Evolutionary conservation across 2,113 vertebrate genomes (phyloP).

Genomic region (Aegotheles bennettii): DNA sequence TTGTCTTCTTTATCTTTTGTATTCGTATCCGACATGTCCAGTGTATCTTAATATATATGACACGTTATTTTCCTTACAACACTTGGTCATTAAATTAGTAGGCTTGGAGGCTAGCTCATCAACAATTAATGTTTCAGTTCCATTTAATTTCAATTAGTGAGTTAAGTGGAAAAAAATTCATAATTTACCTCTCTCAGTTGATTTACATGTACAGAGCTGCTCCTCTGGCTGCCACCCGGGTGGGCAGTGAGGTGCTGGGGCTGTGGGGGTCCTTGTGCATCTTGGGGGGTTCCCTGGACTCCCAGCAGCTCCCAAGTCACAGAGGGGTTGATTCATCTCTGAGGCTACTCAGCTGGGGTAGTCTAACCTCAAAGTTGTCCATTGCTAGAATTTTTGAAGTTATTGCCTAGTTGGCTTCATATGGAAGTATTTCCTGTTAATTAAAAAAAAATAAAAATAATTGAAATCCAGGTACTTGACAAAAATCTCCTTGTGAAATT

Average conservation of each 20-base stretch:
- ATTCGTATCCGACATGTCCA: background rate
- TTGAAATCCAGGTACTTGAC: background rate
- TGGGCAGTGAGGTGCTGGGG: rapidly evolving
- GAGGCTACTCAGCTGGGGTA: background rate
- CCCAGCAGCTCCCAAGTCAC: rapidly evolving
- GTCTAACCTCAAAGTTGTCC: no score
- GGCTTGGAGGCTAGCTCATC: slow-evolving; percentile 5
- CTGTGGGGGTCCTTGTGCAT: no score
- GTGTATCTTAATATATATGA: background rate
- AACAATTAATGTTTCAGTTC: slow-evolving; percentile 16
- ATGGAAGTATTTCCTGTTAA: background rate
- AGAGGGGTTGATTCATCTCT: background rate
- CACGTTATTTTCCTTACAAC: background rate
- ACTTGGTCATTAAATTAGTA: slow-evolving; percentile 10
- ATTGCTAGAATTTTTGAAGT: background rate
- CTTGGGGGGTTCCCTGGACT: rapidly evolving
- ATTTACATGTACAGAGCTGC: background rate
- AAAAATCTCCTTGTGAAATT: background rate
- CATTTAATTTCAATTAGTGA: slow-evolving; percentile 2
- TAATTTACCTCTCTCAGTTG: background rate
- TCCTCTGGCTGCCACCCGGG: background rate
- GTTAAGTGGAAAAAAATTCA: background rate
- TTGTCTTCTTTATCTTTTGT: background rate
- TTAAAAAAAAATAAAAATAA: background rate
- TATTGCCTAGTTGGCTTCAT: background rate